Evolutionary conservation across 1,140 invertebrate genomes (phyloP), one percentile per base, ranked within the genome.

Genomic region (Goniozus legneri): DNA sequence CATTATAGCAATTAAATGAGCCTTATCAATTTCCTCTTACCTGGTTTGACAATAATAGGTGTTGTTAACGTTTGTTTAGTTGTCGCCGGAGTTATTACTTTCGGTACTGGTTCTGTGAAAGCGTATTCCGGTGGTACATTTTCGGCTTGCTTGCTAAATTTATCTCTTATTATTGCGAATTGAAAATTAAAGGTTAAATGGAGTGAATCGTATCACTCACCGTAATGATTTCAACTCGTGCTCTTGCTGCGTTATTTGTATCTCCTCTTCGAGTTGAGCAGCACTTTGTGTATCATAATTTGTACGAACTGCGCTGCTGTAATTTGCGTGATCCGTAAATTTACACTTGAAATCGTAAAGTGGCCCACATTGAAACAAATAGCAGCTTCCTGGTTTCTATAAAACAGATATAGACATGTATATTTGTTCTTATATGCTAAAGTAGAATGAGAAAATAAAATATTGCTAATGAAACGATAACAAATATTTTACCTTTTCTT

Each of bases 311-410:
- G 88, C 90, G 66, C 89, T 93, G n/a, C 87, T 91, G 70, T 94
- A 96, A 71, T 91, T 90, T 8, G 81, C 81, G 69, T 96, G 92
- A 31, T 82, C 80, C 1, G 91, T 93, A 62, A 96, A 96, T 78
- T 92, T 92, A 76, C 92, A 96, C 60, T 89, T 88, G 71, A 94
- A 94, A 67, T 93, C 87, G 62, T 90, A 86, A 0, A 87, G 83
- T 15, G 87, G 82, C 0, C 92, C 92, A 71, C 92, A 96, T 70
- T 92, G 85, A 71, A 96, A 96, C 19, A 95, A 75, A 65, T 95
- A 96, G 71, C 92, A 96, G 61, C 89, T 91, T 44, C 89, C 89
- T 3, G 85, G 83, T 56, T 82, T 87, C 89, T 92, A 61, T n/a
- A 61, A 50, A n/a, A 41, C 3, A 30, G 7, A 20, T 27, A 6